These are phyloP conservation scores for Microcebus tavaratra DNA, from an alignment of 2,113 vertebrate species.

Conservation along the genomic window DNA sequence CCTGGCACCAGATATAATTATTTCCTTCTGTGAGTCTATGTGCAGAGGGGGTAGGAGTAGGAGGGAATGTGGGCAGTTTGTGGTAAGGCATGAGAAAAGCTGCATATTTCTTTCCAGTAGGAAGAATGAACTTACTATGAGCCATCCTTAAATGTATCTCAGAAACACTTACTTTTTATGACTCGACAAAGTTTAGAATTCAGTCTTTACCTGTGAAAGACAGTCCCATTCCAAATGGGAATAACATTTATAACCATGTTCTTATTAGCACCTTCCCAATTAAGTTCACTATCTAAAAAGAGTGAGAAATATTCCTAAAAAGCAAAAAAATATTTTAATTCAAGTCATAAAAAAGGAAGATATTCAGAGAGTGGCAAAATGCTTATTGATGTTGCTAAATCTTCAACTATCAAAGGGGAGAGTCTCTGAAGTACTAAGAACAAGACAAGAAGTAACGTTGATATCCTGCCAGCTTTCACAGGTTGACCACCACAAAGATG, in stretches of 20 bases:
- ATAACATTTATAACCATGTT: constrained; percentile 31
- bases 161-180: background rate
- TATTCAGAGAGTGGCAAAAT: constrained; percentile 28
- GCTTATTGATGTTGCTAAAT: constrained; percentile 54
- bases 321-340: constrained; percentile 42
- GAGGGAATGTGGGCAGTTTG: background rate
- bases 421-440: background rate
- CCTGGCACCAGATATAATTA: background rate
- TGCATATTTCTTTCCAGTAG: background rate
- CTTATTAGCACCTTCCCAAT: constrained; percentile 48
- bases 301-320: constrained; percentile 59
- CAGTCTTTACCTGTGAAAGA: constrained; percentile 36
- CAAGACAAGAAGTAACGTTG: background rate
- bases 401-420: background rate
- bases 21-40: background rate
- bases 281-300: constrained; percentile 39
- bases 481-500: background rate
- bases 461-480: background rate
- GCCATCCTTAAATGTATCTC: background rate
- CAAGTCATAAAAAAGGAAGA: constrained; percentile 35
- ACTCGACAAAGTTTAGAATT: constrained; percentile 7
- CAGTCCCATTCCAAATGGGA: background rate
- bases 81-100: background rate
- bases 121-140: background rate
- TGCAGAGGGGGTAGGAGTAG: fast-evolving